Percentiles rank a stretch among this genome's conserved stretches.
phyloP scores from a whole-genome alignment of 2,797 vertebrate genomes.

The Spinus pinus region DNA sequence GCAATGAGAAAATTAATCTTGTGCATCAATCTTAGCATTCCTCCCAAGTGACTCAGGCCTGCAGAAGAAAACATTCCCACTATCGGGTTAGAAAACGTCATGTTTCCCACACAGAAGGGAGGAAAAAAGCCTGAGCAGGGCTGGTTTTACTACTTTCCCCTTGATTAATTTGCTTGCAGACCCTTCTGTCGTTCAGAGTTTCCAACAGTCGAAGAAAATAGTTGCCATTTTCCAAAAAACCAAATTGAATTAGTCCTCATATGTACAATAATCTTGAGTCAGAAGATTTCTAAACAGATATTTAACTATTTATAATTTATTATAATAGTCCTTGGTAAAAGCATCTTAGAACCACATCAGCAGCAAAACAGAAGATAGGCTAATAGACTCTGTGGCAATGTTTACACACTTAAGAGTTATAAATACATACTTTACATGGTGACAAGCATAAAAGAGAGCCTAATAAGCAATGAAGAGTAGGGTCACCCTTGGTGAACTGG shows the following conservation, averaged over 20 bases:
- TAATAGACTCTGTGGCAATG: neutral
- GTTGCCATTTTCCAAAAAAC: neutral
- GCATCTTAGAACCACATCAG: neutral
- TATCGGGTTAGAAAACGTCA: slow-evolving; percentile 53
- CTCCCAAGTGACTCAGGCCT: slow-evolving; percentile 59
- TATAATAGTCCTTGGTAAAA: slow-evolving; percentile 13
- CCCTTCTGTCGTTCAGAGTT: neutral
- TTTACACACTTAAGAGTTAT: neutral
- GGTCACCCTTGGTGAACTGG: neutral
- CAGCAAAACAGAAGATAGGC: neutral
- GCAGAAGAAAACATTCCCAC: slow-evolving; percentile 66
- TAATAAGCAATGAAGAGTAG: neutral
- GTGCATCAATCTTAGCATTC: slow-evolving; percentile 68
- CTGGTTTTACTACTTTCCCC: neutral
- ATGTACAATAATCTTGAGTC: neutral
- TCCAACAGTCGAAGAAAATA: slow-evolving; percentile 1
- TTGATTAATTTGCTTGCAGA: neutral
- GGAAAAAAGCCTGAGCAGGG: neutral
- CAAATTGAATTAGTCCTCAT: neutral
- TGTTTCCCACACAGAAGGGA: slow-evolving; percentile 53
- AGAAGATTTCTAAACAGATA: slow-evolving; percentile 3
- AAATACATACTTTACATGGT: neutral
- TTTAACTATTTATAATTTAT: slow-evolving; percentile 15
- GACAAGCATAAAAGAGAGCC: neutral
- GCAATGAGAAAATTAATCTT: slow-evolving; percentile 61